These are phyloP conservation scores for Megalops atlanticus DNA, from an alignment of 2,113 vertebrate species.

Conservation along the genomic window DNA sequence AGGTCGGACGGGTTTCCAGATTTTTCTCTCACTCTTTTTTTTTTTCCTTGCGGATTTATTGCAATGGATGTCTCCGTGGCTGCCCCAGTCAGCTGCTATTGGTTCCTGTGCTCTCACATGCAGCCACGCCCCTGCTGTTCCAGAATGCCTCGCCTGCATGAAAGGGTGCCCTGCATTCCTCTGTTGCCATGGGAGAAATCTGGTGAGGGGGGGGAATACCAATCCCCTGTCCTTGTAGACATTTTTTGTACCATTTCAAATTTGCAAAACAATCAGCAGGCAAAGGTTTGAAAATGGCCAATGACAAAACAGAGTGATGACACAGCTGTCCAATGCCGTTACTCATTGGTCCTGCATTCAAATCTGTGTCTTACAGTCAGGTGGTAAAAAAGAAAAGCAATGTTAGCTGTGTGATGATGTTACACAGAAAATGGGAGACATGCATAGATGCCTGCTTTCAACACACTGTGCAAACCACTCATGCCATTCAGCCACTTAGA, in stretches of 20 bases:
- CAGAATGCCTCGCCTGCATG: slow-evolving; percentile 62
- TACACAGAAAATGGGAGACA: background rate
- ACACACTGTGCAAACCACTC: background rate
- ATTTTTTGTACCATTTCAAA: background rate
- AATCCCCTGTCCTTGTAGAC: background rate
- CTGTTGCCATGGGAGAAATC: background rate
- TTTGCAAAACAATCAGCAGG: slow-evolving; percentile 9
- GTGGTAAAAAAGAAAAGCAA: background rate
- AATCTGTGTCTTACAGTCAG: background rate
- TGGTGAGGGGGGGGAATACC: background rate
- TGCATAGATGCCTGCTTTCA: background rate
- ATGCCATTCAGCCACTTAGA: background rate
- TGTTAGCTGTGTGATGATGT: background rate
- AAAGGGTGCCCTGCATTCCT: slow-evolving; percentile 40
- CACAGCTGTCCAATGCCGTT: background rate
- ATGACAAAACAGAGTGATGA: too few relatives aligned
- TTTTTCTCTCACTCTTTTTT: background rate
- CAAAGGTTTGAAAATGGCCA: too few relatives aligned
- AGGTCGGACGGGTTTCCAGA: slow-evolving; percentile 47
- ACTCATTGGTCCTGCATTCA: too few relatives aligned
- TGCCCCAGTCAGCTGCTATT: slow-evolving; percentile 45
- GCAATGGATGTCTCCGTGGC: slow-evolving; percentile 52
- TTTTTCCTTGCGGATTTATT: too few relatives aligned
- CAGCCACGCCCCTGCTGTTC: slow-evolving; percentile 45
- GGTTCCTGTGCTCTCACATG: slow-evolving; percentile 55